Conservation (phyloP, 2,888 invertebrate species). For the Monochamus alternatus region DNA sequence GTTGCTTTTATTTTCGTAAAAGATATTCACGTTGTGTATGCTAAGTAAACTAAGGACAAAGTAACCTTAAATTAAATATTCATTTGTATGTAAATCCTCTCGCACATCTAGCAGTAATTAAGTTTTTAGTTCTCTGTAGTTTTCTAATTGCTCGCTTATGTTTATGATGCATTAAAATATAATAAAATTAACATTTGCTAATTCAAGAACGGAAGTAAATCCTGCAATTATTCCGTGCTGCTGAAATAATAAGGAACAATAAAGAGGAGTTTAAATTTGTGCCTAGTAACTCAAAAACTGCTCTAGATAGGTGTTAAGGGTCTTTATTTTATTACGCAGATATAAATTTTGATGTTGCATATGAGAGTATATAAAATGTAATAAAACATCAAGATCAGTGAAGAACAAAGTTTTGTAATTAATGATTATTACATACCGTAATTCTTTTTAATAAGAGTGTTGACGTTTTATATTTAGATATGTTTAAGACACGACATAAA, state of each 20-base stretch:
- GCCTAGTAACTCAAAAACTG: background rate
- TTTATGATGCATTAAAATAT: background rate
- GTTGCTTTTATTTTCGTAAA: background rate
- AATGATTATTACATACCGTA: too few species aligned
- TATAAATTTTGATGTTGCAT: too few species aligned
- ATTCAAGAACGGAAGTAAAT: background rate
- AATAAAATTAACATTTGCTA: background rate
- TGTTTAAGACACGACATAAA: too few species aligned
- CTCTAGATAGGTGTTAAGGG: background rate
- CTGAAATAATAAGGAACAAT: background rate
- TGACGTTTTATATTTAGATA: too few species aligned
- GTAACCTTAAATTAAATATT: background rate
- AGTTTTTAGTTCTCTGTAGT: background rate
- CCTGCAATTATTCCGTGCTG: background rate
- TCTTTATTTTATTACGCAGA: background rate
- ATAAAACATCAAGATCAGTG: too few species aligned
- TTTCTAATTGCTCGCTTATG: background rate
- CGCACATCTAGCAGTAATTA: background rate
- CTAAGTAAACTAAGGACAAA: background rate
- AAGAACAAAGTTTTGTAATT: too few species aligned
- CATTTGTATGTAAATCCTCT: background rate
- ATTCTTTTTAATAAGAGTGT: too few species aligned
- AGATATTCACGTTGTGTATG: too few species aligned
- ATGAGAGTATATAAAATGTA: too few species aligned
- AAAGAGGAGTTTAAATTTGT: background rate